Percentiles rank a stretch among this genome's conserved stretches.
These are phyloP conservation scores for Oeneis ivallda DNA, from an alignment of 2,888 invertebrate species.

Conservation along the genomic window DNA sequence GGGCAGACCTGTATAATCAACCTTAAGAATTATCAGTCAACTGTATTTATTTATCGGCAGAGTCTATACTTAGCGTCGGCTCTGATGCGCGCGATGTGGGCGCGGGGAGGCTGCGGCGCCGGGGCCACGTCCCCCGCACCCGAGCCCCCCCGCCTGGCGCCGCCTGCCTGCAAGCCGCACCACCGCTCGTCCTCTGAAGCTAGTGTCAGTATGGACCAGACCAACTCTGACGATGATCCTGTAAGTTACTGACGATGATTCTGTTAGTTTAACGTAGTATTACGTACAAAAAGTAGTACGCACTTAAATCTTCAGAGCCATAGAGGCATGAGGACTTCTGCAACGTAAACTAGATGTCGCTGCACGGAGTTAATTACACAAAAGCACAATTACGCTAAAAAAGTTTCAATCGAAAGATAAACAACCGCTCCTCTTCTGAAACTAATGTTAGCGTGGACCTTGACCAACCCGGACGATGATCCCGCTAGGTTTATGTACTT, in stretches of 20 bases:
- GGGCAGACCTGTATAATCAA: too few species aligned
- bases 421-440: too few species aligned
- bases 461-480: too few species aligned
- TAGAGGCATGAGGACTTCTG: neutral
- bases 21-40: neutral
- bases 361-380: too few species aligned
- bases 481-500: too few species aligned
- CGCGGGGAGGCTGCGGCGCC: constrained; percentile 80
- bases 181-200: constrained; percentile 87
- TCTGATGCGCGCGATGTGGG: constrained; percentile 95
- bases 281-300: too few species aligned
- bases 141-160: constrained; percentile 76
- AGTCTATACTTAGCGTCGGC: constrained; percentile 95
- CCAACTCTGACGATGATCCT: constrained; percentile 89
- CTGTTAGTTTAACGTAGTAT: neutral
- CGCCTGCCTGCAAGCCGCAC: constrained; percentile 71
- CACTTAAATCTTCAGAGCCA: too few species aligned
- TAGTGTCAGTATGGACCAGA: constrained; percentile 90
- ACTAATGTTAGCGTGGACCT: too few species aligned
- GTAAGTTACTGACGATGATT: constrained; percentile 46
- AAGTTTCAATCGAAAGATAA: too few species aligned
- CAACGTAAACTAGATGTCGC: too few species aligned
- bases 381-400: too few species aligned
- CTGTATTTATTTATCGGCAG: constrained; percentile 60
- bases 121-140: constrained; percentile 59